Percentiles rank a stretch among this genome's conserved stretches.
phyloP scores from a whole-genome alignment of 2,113 vertebrate species.

The Apeltes quadracus region DNA sequence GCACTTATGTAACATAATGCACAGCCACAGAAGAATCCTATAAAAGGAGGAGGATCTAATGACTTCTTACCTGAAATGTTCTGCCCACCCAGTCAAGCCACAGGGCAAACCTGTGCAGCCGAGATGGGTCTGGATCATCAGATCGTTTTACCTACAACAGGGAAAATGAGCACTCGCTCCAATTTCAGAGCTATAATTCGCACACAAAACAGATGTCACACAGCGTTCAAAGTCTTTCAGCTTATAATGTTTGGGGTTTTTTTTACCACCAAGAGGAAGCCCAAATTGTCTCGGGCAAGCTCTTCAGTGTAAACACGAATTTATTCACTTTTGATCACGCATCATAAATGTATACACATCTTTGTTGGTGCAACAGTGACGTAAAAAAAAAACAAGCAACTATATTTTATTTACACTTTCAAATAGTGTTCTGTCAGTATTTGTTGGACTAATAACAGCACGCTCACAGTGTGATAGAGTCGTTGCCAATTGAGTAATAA shows the following conservation, averaged over 20 bases:
- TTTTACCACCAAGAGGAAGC: conserved; percentile 45
- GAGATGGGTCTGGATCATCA: conserved; percentile 48
- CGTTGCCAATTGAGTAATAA: conserved; percentile 57
- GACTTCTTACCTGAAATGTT: conserved; percentile 22
- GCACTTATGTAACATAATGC: conserved; percentile 25
- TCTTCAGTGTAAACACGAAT: conserved; percentile 67
- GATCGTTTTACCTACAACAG: conserved; percentile 77
- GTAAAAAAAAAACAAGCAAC: conserved; percentile 29
- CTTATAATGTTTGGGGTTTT: conserved; percentile 24
- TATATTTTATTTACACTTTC: conserved; percentile 33
- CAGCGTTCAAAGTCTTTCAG: conserved; percentile 60
- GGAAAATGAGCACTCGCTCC: conserved; percentile 64
- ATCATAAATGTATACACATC: conserved; percentile 39
- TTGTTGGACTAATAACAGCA: conserved; percentile 34
- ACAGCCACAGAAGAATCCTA: conserved; percentile 29
- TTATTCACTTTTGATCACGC: conserved; percentile 64
- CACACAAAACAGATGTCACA: conserved; percentile 79
- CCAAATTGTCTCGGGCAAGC: conserved; percentile 47
- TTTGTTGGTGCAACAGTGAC: conserved; percentile 63
- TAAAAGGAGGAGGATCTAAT: conserved; percentile 29
- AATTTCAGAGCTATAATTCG: conserved; percentile 76
- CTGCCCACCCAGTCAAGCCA: conserved; percentile 26
- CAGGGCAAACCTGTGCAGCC: conserved; percentile 34
- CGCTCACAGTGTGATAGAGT: conserved; percentile 27
- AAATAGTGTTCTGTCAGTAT: conserved; percentile 16